A percentile compares a stretch with the other conserved stretches of the same genome.
phyloP scores from a whole-genome alignment of 92 coral and sea anemone species.

The Nematostella vectensis region DNA sequence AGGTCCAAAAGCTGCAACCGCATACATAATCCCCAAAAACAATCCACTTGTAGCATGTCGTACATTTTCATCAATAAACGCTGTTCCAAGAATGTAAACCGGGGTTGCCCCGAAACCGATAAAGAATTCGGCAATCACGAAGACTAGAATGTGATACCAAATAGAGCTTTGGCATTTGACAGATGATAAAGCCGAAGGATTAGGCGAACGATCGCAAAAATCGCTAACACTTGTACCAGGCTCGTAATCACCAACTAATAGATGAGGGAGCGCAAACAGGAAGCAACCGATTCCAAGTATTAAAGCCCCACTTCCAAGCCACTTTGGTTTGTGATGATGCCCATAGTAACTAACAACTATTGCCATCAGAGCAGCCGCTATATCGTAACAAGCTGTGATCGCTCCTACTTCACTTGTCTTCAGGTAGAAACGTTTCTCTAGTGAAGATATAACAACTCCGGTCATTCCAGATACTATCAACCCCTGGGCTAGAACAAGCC shows the following conservation, averaged over 20 bases:
- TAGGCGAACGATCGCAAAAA: conserved; percentile 35
- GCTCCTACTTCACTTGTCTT: conserved; percentile 77
- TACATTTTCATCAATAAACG: conserved; percentile 84
- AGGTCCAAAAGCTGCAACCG: conserved; percentile 83
- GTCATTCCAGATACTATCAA: conserved; percentile 87
- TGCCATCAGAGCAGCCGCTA: conserved; percentile 80
- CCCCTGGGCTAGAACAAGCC: conserved; percentile 82
- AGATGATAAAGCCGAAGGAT: conserved; percentile 11
- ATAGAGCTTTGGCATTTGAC: conserved; percentile 51
- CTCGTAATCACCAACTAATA: conserved; percentile 56
- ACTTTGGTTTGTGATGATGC: conserved; percentile 89
- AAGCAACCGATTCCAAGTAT: conserved; percentile 82
- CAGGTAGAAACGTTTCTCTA: conserved; percentile 79
- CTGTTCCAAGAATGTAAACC: conserved; percentile 77
- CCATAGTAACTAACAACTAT: conserved; percentile 87
- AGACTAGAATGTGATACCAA: conserved; percentile 79
- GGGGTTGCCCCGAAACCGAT: conserved; percentile 98
- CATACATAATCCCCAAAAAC: conserved; percentile 82
- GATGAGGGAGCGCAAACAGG: conserved; percentile 84
- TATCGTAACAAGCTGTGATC: conserved; percentile 73
- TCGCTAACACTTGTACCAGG: conserved; percentile 53
- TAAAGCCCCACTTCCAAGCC: conserved; percentile 87
- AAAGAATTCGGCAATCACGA: conserved; percentile 79
- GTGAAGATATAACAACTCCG: conserved; percentile 85
- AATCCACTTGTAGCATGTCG: conserved; percentile 77